phyloP scores from a whole-genome alignment of 2,797 vertebrate species.

The Hypotaenidia okinawae region DNA sequence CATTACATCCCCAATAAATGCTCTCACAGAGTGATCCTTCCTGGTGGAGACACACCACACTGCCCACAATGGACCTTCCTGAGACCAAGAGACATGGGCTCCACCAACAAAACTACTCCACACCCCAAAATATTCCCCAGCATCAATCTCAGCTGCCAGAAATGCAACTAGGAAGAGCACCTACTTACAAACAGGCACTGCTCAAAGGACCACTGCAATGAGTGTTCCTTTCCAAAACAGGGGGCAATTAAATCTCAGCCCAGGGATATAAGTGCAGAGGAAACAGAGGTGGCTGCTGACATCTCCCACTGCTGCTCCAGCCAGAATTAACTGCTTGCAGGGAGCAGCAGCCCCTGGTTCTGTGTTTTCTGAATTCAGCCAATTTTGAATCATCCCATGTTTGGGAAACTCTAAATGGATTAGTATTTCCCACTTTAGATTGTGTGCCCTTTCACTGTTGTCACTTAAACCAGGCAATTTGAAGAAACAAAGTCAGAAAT shows the following conservation, averaged over 20 bases:
- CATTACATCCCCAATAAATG: not conserved
- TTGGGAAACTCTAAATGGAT: not conserved
- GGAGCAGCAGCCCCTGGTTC: not conserved
- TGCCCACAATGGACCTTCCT: accelerated
- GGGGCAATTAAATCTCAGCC: not conserved
- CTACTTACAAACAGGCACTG: not conserved
- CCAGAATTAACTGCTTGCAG: not conserved
- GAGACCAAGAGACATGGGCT: accelerated
- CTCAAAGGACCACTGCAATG: not conserved
- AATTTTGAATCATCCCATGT: not conserved
- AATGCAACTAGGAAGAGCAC: not conserved
- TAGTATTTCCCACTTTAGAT: not conserved
- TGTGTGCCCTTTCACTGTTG: not conserved
- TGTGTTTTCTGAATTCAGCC: not conserved
- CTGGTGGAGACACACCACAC: accelerated
- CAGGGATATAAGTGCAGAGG: not conserved
- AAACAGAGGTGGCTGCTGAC: not conserved
- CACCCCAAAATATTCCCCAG: not conserved
- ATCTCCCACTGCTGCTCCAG: not conserved
- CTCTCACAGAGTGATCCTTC: not conserved
- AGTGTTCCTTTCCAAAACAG: not conserved
- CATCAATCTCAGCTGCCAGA: not conserved
- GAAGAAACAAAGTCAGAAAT: not conserved
- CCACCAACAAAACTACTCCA: not conserved
- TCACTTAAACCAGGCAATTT: not conserved